Percentiles rank a stretch among this genome's conserved stretches.
phyloP scores from a whole-genome alignment of 2,797 vertebrate genomes.

The Catostomus latipinnis region DNA sequence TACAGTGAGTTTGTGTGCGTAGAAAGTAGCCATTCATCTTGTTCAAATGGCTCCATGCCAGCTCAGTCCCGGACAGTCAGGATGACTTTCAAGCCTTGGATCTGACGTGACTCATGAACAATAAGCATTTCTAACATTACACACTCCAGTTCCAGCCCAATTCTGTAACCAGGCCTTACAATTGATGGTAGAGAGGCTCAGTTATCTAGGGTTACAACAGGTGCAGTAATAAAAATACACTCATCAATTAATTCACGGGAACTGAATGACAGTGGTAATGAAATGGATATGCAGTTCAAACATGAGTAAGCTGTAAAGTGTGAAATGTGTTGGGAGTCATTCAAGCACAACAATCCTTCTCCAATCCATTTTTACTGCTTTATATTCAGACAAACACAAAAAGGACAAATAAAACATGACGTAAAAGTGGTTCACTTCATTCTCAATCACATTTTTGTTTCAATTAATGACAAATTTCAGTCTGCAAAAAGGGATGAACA shows the following conservation, averaged over 20 bases:
- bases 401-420: not conserved
- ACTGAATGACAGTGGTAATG: not conserved
- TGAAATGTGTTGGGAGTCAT: not conserved
- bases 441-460: not conserved
- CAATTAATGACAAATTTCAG: not conserved
- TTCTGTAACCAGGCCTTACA: not conserved
- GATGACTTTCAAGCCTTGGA: not conserved
- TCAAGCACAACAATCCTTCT: not conserved
- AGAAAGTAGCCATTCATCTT: not conserved
- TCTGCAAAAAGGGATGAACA: not conserved
- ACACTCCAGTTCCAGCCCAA: not conserved
- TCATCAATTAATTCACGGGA: not conserved
- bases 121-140: not conserved
- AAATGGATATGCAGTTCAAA: not conserved
- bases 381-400: not conserved
- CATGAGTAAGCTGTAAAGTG: not conserved
- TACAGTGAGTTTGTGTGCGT: not conserved
- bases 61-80: not conserved
- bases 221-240: not conserved
- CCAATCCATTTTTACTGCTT: not conserved
- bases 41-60: not conserved
- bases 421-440: not conserved
- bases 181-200: not conserved
- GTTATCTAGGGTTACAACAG: not conserved
- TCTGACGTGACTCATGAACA: conserved; percentile 11